Percentiles rank a stretch among this genome's conserved stretches.
phyloP scores from a whole-genome alignment of 2,797 vertebrate species.

The Sebastes dallii region DNA sequence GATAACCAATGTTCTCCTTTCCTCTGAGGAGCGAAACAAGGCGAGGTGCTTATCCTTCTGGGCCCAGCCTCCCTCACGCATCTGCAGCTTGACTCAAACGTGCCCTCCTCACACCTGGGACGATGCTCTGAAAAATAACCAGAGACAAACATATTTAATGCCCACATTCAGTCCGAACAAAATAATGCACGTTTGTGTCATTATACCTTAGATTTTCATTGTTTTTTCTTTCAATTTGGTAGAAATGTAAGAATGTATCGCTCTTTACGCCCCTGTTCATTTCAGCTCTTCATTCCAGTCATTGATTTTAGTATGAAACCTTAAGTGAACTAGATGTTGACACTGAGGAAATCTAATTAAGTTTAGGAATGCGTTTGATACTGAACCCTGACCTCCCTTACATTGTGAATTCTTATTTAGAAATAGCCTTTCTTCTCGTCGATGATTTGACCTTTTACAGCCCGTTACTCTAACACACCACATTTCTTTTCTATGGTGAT shows the following conservation, averaged over 20 bases:
- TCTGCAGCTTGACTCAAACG: slow-evolving; percentile 61
- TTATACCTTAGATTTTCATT: background rate
- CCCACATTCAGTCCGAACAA: background rate
- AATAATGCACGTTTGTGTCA: background rate
- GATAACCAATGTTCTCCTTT: slow-evolving; percentile 59
- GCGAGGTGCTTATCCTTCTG: slow-evolving; percentile 61
- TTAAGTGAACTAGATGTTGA: slow-evolving; percentile 43
- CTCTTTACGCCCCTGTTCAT: background rate
- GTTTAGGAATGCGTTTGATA: slow-evolving; percentile 74
- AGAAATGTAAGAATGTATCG: background rate
- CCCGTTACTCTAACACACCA: slow-evolving; percentile 57
- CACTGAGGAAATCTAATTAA: slow-evolving; percentile 78
- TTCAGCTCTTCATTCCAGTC: background rate
- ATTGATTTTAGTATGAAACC: background rate
- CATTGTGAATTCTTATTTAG: slow-evolving; percentile 72
- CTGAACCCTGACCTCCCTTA: slow-evolving; percentile 65
- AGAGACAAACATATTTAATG: slow-evolving; percentile 53
- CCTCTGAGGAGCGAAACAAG: slow-evolving; percentile 47
- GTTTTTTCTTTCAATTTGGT: background rate
- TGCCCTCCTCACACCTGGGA: slow-evolving; percentile 44
- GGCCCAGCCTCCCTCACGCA: slow-evolving; percentile 59
- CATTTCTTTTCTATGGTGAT: slow-evolving; percentile 78
- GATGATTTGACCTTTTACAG: slow-evolving; percentile 76
- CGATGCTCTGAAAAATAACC: slow-evolving; percentile 63
- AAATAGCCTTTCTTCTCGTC: slow-evolving; percentile 72